Conservation (phyloP, 2,888 invertebrate genomes). For the Plebejus anna region DNA sequence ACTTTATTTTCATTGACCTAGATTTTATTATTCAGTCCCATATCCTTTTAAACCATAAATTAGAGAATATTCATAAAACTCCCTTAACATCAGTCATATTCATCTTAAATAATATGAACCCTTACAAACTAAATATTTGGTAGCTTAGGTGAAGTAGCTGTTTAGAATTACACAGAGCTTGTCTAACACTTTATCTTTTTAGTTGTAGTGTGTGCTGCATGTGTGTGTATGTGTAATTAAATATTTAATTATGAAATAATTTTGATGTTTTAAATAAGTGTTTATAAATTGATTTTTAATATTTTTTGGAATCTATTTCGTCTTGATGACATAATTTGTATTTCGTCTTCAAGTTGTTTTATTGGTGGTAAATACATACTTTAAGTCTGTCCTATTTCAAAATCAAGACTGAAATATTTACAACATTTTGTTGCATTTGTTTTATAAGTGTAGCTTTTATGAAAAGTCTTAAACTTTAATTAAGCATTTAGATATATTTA, state of each 20-base stretch:
- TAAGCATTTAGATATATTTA: too few species aligned
- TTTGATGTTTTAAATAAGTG: slow-evolving; percentile 33
- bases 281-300: slow-evolving; percentile 17
- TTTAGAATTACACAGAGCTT: slow-evolving; percentile 29
- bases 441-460: not conserved
- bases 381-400: not conserved
- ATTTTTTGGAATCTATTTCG: slow-evolving; percentile 35
- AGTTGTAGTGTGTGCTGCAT: slow-evolving; percentile 54
- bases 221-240: slow-evolving; percentile 53
- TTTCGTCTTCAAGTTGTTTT: not conserved
- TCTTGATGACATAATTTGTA: slow-evolving; percentile 31
- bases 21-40: slow-evolving; percentile 24
- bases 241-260: slow-evolving; percentile 32
- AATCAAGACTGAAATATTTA: not conserved
- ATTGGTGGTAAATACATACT: not conserved
- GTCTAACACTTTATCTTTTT: slow-evolving; percentile 40
- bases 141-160: slow-evolving; percentile 21
- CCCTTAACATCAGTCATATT: slow-evolving; percentile 28
- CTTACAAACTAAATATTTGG: slow-evolving; percentile 22
- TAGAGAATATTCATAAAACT: slow-evolving; percentile 28
- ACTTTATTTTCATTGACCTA: slow-evolving; percentile 26
- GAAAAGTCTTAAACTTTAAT: not conserved
- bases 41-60: slow-evolving; percentile 27
- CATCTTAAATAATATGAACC: slow-evolving; percentile 16
- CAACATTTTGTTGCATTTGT: not conserved